These are phyloP conservation scores for Enteromius treurensis DNA, from an alignment of 2,797 vertebrate genomes.

Conservation along the genomic window DNA sequence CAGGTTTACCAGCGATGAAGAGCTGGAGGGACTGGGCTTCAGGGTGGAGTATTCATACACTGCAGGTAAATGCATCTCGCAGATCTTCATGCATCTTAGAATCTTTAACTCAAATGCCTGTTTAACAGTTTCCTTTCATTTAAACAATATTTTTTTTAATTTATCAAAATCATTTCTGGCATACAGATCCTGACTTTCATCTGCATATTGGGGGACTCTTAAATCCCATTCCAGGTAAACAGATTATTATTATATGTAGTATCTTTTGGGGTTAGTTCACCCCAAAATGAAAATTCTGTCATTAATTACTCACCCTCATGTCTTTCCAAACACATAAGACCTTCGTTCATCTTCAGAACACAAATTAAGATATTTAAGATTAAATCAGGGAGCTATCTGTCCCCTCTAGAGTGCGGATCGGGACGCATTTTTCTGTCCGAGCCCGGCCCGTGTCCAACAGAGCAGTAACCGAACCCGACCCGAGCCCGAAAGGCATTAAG, in stretches of 20 bases:
- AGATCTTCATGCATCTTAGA: not conserved
- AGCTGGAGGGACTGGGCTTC: slow-evolving; percentile 93
- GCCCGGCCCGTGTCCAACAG: no score
- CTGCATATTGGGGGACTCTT: slow-evolving; percentile 93
- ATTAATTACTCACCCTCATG: no score
- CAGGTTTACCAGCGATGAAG: slow-evolving; percentile 93
- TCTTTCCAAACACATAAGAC: no score
- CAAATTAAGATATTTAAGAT: no score
- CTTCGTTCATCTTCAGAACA: no score
- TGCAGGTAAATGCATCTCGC: slow-evolving; percentile 80
- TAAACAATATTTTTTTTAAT: no score
- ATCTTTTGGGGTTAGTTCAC: not conserved
- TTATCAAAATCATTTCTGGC: slow-evolving; percentile 48
- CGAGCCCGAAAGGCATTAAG: no score
- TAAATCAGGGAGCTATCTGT: no score
- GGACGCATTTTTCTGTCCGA: no score
- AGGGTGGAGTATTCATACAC: slow-evolving; percentile 92
- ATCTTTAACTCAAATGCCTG: not conserved
- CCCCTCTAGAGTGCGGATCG: no score
- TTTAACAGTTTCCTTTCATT: slow-evolving; percentile 1
- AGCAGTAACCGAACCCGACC: no score
- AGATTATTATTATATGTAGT: not conserved
- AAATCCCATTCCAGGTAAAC: slow-evolving; percentile 94
- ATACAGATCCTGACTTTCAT: slow-evolving; percentile 91
- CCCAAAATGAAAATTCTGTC: no score